Evolutionary conservation across 2,888 invertebrate genomes (phyloP), one percentile per base, ranked within the genome.

Genomic region (Lasioglossum oenotherae): DNA sequence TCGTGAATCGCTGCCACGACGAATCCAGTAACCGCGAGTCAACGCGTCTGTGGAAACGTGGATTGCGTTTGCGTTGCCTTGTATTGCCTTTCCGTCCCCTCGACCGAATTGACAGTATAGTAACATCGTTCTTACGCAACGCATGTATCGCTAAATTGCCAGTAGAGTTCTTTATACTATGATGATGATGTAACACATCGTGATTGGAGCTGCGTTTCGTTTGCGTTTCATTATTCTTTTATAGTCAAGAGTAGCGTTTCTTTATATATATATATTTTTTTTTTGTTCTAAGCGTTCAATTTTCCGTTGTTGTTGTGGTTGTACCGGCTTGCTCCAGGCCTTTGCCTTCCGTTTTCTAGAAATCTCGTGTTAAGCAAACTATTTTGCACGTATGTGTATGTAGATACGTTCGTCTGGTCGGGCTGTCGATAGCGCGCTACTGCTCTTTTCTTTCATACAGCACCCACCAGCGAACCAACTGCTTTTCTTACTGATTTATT

Each of bases 241-340:
- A 73, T 4, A 46, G 23, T 90, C 92, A 91, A 86, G 82, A 85
- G 84, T 89, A 87, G 88, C 87, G 69, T 84, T 73, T 82, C 14
- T 16, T 16, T 46, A 16, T 46, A 31, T 31, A 31, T 31, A 31
- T 31, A 31, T 31, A 31, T 75, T 82, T 0, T 44, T 44, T 46
- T 46, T 46, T 46, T 84, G 67, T 81, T 67, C 6, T 78, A 88
- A 87, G 78, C 86, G 49, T 78, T 87, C 78, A 86, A 82, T 82
- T 81, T 91, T 89, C 80, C 82, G 81, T 83, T 93, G 93, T 94
- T 92, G 93, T 94, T 92, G 93, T 94, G 93, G 94, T 95, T 95
- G 95, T 95, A 95, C 94, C 95, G 94, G 94, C 95, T 94, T 94
- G 94, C 94, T 95, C 94, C 95, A 93, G 94, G 93, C 93, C 94